Conservation (phyloP, 2,888 invertebrate species). For the Sinohyriopsis cumingii region DNA sequence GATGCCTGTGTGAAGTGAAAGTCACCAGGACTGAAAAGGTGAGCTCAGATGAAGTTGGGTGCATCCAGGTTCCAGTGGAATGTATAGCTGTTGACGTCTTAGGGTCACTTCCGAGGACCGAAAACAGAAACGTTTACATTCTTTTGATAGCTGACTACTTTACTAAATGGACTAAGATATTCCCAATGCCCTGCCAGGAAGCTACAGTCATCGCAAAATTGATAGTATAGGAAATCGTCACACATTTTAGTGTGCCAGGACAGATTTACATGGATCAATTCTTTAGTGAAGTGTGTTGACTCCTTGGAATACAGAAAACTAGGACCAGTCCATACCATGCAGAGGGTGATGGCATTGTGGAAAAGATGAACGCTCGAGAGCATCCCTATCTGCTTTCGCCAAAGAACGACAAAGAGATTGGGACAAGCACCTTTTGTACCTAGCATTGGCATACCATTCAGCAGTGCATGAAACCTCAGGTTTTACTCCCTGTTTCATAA, state of each 20-base stretch:
- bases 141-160: slow-evolving; percentile 25
- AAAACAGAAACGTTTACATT: slow-evolving; percentile 23
- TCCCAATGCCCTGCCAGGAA: slow-evolving; percentile 17
- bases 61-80: slow-evolving; percentile 9
- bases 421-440: no score
- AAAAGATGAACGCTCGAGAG: slow-evolving; percentile 7
- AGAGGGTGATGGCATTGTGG: slow-evolving; percentile 23
- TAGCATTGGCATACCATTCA: no score
- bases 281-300: slow-evolving; percentile 24
- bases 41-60: background rate
- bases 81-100: slow-evolving; percentile 19
- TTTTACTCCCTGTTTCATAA: no score
- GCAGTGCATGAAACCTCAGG: no score
- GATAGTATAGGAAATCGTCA: slow-evolving; percentile 18
- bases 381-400: no score
- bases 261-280: slow-evolving; percentile 29
- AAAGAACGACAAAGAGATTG: no score
- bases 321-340: slow-evolving; percentile 28
- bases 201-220: slow-evolving; percentile 16
- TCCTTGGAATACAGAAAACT: slow-evolving; percentile 23
- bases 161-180: slow-evolving; percentile 25
- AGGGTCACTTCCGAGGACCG: slow-evolving; percentile 17
- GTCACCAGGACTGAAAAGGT: background rate
- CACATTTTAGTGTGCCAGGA: slow-evolving; percentile 18
- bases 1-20: slow-evolving; percentile 3